Base-by-base conservation (phyloP, 1,140 invertebrate genomes). In the Ctenoplectra terminalis region DNA sequence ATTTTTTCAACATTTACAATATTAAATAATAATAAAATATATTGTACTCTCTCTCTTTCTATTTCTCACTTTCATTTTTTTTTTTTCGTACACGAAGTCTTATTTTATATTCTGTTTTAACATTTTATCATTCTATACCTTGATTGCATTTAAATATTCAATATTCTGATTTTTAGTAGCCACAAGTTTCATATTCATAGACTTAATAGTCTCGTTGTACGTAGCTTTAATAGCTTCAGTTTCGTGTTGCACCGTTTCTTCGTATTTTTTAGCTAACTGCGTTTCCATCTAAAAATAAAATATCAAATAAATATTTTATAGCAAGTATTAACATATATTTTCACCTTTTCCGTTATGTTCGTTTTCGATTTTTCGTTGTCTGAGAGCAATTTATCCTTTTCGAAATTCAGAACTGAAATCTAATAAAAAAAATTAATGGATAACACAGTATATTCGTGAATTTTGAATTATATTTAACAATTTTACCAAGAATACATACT, bases 111-210 rank as follows among this genome's bases (percentile, higher is more conserved):
- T 23, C 15, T 20, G 7, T 61, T 37, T 20, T 61, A 40, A 9
- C 9, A 23, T 37, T 7, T 29, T 37, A 37, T 17, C 3, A 37
- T 40, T 2, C 50, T 9, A 9, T 81, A 89, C 88, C 37, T 84
- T 83, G 13, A 89, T 87, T 6, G 84, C 86, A 40, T 43, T 81
- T n/a, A 43, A 58, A 29, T 87, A 89, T 50, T 88, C 84, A 1
- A 7, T 11, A 17, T 80, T 83, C 9, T 66, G 29, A 52, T 2
- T 56, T 9, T 72, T 34, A 20, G 20, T 23, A 15, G 4, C 8
- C 7, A 9, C 1, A 2, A 83, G 17, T 23, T 83, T 83, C 0
- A 1, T 56, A 29, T 61, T 82, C 52, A 67, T 67, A 1, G 61
- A 15, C 37, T 82, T 67, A 3, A 76, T 61, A 4, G 40, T 76